phyloP scores from a whole-genome alignment of 2,888 invertebrate species.

The Myathropa florea region DNA sequence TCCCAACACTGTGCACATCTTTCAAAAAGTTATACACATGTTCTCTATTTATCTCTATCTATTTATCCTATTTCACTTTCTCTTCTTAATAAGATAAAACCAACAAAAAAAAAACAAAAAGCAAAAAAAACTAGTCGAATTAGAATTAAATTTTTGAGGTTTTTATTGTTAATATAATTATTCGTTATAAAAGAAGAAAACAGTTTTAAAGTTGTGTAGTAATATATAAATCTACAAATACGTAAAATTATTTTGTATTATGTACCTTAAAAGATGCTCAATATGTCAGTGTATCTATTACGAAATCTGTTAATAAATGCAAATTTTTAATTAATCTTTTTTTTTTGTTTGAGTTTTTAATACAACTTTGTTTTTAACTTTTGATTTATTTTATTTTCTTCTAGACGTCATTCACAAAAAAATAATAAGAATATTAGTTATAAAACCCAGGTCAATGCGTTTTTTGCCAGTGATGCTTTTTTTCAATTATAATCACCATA shows the following conservation, averaged over 20 bases:
- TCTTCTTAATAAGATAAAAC: conserved; percentile 52
- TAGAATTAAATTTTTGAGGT: conserved; percentile 58
- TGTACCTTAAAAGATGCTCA: conserved; percentile 65
- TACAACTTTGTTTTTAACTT: conserved; percentile 7
- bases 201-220: conserved; percentile 38
- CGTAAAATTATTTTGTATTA: conserved; percentile 67
- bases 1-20: conserved; percentile 53
- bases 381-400: background rate
- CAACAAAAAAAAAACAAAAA: background rate
- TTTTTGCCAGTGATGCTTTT: no score
- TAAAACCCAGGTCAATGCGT: no score
- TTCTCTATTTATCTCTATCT: conserved; percentile 24
- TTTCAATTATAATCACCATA: no score
- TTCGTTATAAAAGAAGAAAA: conserved; percentile 41
- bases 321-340: conserved; percentile 49
- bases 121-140: conserved; percentile 62
- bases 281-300: conserved; percentile 38
- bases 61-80: conserved; percentile 37
- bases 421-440: no score
- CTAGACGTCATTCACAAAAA: background rate
- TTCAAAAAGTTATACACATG: conserved; percentile 4
- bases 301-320: conserved; percentile 56
- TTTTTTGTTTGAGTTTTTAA: conserved; percentile 19
- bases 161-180: conserved; percentile 65
- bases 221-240: conserved; percentile 50